Conservation (phyloP, 2,113 vertebrate species). For the Spea multiplicata region DNA sequence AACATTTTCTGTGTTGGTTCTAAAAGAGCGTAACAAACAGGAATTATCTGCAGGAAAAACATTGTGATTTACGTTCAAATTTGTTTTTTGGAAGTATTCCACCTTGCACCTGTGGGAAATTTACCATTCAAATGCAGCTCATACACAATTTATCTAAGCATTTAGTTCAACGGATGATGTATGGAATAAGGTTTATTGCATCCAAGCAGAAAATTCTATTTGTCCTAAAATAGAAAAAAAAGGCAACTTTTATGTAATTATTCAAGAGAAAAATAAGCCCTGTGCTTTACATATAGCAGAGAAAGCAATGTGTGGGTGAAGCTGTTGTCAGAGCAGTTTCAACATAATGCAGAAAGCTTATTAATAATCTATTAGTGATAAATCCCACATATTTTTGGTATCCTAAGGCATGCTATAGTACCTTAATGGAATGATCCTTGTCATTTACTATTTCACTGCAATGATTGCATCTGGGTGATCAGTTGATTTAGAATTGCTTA, state of each 20-base stretch:
- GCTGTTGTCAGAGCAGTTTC: background rate
- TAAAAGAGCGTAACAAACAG: conserved; percentile 38
- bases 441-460: no score
- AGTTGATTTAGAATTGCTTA: no score
- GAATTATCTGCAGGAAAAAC: conserved; percentile 45
- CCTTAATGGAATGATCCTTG: no score
- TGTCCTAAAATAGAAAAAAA: conserved; percentile 13
- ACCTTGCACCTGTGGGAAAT: conserved; percentile 33
- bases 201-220: conserved; percentile 6
- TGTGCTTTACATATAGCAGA: background rate
- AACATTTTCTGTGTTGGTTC: conserved; percentile 24
- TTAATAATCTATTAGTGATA: background rate
- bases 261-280: background rate
- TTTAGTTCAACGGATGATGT: conserved; percentile 27
- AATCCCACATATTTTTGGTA: background rate
- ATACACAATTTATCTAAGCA: conserved; percentile 30
- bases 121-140: conserved; percentile 29
- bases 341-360: background rate
- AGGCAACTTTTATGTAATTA: background rate
- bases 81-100: conserved; percentile 21
- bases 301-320: background rate
- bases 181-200: background rate
- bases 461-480: no score
- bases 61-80: conserved; percentile 38
- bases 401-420: background rate